These are phyloP conservation scores for Toxotes chatareus DNA, from an alignment of 2,113 vertebrate species.

Conservation along the genomic window DNA sequence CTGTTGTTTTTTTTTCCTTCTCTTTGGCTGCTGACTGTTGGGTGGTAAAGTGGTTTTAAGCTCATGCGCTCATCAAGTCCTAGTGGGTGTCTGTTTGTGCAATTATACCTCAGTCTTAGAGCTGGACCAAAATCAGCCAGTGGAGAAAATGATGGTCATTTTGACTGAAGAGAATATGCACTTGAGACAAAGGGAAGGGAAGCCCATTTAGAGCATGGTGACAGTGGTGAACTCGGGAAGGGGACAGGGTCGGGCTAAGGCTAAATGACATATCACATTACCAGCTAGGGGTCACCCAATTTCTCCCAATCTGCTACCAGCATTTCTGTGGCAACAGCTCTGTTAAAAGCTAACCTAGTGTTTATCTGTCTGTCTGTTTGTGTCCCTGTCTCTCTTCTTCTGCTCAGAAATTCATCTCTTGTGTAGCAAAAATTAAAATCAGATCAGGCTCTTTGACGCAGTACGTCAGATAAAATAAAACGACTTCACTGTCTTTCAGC, in stretches of 20 bases:
- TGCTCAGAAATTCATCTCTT: constrained; percentile 1
- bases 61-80: constrained; percentile 83
- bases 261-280: constrained; percentile 82
- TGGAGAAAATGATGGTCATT: constrained; percentile 83
- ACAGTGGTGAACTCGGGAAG: constrained; percentile 61
- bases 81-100: constrained; percentile 78
- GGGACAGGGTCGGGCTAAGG: constrained; percentile 74
- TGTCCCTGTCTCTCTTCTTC: background rate
- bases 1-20: constrained; percentile 64
- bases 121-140: constrained; percentile 72
- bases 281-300: constrained; percentile 73
- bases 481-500: background rate
- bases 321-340: constrained; percentile 59
- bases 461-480: constrained; percentile 5
- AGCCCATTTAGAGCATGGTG: constrained; percentile 75
- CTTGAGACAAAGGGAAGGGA: constrained; percentile 83
- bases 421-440: constrained; percentile 21
- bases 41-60: constrained; percentile 82
- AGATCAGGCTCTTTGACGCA: constrained; percentile 13
- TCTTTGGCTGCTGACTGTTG: constrained; percentile 72
- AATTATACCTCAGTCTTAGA: constrained; percentile 82
- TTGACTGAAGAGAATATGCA: constrained; percentile 83
- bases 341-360: constrained; percentile 52
- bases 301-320: constrained; percentile 63
- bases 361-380: constrained; percentile 45